Evolutionary conservation across 2,113 vertebrate species (phyloP).

Genomic region (Pelecanus crispus): DNA sequence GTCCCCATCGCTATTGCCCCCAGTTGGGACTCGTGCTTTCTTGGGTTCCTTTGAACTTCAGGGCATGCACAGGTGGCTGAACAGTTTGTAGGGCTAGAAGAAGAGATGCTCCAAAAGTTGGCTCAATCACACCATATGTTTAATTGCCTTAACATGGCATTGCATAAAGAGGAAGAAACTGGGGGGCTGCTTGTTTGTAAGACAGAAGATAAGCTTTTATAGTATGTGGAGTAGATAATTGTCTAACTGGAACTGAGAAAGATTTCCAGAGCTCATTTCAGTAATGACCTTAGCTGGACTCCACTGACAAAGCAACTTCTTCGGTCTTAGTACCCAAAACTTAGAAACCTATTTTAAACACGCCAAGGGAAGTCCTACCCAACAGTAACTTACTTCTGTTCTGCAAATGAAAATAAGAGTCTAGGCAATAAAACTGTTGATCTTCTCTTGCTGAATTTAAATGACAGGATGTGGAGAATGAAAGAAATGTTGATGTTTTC

Average conservation of each 20-base stretch:
- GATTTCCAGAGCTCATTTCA: neutral
- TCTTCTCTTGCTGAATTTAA: neutral
- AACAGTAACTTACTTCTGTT: neutral
- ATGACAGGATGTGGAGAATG: neutral
- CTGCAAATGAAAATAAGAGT: neutral
- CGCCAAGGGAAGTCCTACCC: neutral
- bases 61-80: neutral
- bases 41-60: neutral
- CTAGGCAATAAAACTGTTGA: neutral
- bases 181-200: neutral
- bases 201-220: neutral
- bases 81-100: neutral
- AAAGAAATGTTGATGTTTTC: neutral
- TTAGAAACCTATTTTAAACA: neutral
- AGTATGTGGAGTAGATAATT: neutral
- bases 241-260: neutral
- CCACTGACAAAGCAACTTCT: neutral
- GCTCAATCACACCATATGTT: neutral
- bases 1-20: neutral
- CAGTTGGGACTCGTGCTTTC: neutral
- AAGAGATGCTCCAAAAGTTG: neutral
- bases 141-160: neutral
- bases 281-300: neutral
- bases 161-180: neutral
- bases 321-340: neutral